A percentile compares a stretch with the other conserved stretches of the same genome.
Conservation (phyloP, 35 echinoderm and acorn worm species). For the Patiria miniata region DNA sequence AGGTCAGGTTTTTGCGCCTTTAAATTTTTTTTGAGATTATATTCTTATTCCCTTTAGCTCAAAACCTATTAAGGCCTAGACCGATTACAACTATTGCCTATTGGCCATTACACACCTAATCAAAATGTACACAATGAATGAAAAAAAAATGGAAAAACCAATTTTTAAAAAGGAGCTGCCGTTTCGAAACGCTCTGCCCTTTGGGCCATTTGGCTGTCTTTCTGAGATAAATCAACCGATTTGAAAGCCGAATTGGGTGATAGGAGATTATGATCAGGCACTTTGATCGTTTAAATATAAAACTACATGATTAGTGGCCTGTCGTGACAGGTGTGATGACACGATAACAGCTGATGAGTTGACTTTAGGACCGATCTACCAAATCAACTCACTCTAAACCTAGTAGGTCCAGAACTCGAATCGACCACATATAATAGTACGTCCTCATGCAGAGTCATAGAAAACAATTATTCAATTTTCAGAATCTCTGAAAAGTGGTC, state of each 20-base stretch:
- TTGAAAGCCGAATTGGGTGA: neutral
- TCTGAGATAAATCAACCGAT: neutral
- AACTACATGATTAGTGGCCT: neutral
- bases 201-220: neutral
- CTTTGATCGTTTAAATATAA: conserved; percentile 9
- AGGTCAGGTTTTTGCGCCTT: too few relatives aligned
- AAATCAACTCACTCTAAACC: neutral
- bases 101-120: too few relatives aligned
- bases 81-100: too few relatives aligned
- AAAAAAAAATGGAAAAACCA: neutral
- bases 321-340: too few relatives aligned
- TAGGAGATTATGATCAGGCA: neutral
- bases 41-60: too few relatives aligned
- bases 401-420: too few relatives aligned
- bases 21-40: too few relatives aligned
- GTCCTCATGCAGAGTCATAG: neutral
- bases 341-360: too few relatives aligned
- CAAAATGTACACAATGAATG: too few relatives aligned
- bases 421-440: neutral
- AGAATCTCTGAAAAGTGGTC: too few relatives aligned
- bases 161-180: neutral
- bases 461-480: neutral
- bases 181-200: neutral
- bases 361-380: neutral
- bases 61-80: too few relatives aligned